Percentiles rank a stretch among this genome's conserved stretches.
Conservation (phyloP, 2,888 invertebrate genomes). For the Limnephilus marmoratus region DNA sequence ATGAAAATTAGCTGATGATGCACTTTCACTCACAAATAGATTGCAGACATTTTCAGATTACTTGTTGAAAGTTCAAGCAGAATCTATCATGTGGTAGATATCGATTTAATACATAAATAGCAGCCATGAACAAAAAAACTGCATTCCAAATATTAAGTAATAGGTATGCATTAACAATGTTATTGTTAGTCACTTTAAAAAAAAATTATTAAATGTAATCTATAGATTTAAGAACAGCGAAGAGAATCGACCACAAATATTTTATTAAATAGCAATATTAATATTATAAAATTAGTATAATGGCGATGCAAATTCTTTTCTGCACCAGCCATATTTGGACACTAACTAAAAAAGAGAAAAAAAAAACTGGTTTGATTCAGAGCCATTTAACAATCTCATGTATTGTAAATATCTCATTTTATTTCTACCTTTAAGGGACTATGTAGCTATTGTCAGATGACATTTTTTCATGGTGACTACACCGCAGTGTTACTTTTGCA, state of each 20-base stretch:
- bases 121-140: neutral
- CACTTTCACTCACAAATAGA: slow-evolving; percentile 77
- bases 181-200: neutral
- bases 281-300: neutral
- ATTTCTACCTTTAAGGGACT: too few relatives aligned
- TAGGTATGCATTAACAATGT: too few relatives aligned
- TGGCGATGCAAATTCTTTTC: neutral
- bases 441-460: neutral
- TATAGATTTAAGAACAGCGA: neutral
- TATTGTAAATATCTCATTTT: neutral
- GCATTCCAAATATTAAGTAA: too few relatives aligned
- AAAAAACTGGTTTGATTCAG: neutral
- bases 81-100: slow-evolving; percentile 80
- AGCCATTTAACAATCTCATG: neutral
- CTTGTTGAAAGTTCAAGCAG: slow-evolving; percentile 77
- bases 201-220: neutral
- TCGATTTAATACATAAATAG: neutral
- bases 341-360: neutral
- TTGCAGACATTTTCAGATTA: slow-evolving; percentile 76
- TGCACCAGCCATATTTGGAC: neutral
- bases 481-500: neutral
- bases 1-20: slow-evolving; percentile 78
- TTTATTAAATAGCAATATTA: neutral
- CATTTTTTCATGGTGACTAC: neutral
- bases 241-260: neutral